Base-by-base conservation (phyloP, 2,888 invertebrate species). In the Ochropleura plecta region DNA sequence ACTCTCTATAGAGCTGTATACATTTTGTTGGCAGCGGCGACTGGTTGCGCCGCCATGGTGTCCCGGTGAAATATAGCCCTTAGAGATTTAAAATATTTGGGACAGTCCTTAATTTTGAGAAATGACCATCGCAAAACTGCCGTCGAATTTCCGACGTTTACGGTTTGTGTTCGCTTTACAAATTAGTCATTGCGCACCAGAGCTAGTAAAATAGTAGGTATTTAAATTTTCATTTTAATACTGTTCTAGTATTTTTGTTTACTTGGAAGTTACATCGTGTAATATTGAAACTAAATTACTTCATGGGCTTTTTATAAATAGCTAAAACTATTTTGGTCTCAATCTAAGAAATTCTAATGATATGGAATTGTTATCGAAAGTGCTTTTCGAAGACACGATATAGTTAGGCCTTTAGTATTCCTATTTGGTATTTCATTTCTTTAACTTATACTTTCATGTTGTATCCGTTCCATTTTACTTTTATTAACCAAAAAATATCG, bases 321-420 rank as follows among this genome's bases (percentile, higher is more conserved):
- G 73, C 77, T 87, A 81, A 68, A 73, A 66, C 77, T 86, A 80
- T 82, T 76, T 85, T 85, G 83, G 83, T 86, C 86, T 70, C 72
- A 53, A 66, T 78, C 74, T 86, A 88, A 65, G 49, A 79, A 79
- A 80, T 81, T 72, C 83, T 88, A 88, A 81, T 88, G 88, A 88
- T 88, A 88, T 88, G 88, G 76, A 83, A 71, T 81, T 64, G 74
- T 81, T 83, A 40, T 53, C 1, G 53, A 59, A 7, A 30, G 20
- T 60, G 10, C 48, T 81, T 46, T 60, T 40, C 53, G 62, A 75
- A 49, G 76, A 70, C 42, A 85, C 72, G 49, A 66, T 67, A 55
- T 72, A 40, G 51, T 73, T 64, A 2, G 30, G 59, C n/a, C 0
- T 63, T 20, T 20, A n/a, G 6, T 49, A 0, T 12, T 5, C 53